phyloP scores from a whole-genome alignment of 2,888 invertebrate species.

The Mycogona germanica region DNA sequence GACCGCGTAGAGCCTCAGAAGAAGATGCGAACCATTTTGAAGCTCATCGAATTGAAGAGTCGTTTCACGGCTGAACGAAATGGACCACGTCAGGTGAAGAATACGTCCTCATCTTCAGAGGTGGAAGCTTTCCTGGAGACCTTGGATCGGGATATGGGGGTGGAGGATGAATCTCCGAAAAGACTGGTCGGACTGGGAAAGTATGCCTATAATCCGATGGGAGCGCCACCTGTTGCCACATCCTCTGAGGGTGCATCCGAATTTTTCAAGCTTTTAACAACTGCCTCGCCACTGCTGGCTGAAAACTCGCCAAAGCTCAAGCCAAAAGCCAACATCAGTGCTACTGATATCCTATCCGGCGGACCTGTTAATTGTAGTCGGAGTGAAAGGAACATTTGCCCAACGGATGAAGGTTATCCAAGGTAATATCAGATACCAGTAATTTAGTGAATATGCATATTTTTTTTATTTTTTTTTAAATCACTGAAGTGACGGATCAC shows the following conservation, averaged over 20 bases:
- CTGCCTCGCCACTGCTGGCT: neutral
- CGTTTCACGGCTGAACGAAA: neutral
- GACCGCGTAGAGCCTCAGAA: neutral
- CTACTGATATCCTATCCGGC: too few species aligned
- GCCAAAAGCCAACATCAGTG: too few species aligned
- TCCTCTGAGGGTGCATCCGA: neutral
- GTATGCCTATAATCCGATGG: constrained; percentile 7
- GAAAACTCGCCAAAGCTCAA: neutral
- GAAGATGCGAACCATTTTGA: constrained; percentile 6
- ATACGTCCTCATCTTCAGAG: neutral
- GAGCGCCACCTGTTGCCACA: neutral
- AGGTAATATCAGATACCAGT: too few species aligned
- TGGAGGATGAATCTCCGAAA: neutral
- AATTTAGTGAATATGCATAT: too few species aligned
- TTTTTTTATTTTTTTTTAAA: too few species aligned
- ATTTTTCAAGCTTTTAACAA: neutral
- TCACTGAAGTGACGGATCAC: too few species aligned
- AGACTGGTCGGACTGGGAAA: neutral
- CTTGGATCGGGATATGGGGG: neutral
- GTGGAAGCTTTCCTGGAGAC: neutral
- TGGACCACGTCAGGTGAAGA: too few species aligned
- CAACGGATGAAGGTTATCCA: constrained; percentile 14
- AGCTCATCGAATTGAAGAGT: neutral
- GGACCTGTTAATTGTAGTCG: constrained; percentile 11
- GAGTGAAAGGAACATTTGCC: constrained; percentile 14